Conservation (phyloP, 1,140 invertebrate genomes). For the Tenebrio molitor region DNA sequence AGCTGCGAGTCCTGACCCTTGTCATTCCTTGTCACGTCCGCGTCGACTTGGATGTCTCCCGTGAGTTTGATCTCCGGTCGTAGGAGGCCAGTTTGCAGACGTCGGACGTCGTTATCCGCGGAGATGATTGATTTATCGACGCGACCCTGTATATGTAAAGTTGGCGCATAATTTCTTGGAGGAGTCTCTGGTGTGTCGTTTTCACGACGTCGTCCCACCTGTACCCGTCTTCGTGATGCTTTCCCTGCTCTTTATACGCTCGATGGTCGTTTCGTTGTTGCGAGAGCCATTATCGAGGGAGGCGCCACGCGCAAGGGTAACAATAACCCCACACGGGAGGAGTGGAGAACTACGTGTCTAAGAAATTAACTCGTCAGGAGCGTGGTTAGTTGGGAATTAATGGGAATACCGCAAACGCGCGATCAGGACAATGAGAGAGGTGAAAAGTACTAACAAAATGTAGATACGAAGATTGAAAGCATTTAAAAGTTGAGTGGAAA, state of each 20-base stretch:
- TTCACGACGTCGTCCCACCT: background rate
- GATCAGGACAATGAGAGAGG: too few species aligned
- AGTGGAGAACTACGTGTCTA: too few species aligned
- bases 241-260: background rate
- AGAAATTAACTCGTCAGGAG: too few species aligned
- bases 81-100: background rate
- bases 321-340: too few species aligned
- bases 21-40: background rate
- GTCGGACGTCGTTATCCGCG: background rate
- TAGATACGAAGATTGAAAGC: too few species aligned
- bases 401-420: too few species aligned
- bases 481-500: too few species aligned
- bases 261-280: too few species aligned
- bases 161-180: background rate
- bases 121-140: background rate
- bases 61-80: background rate
- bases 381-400: too few species aligned
- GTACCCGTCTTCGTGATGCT: background rate
- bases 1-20: background rate
- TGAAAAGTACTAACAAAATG: too few species aligned
- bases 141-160: background rate
- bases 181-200: background rate
- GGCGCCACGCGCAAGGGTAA: too few species aligned
- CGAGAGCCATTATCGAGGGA: too few species aligned
- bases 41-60: background rate